These are phyloP conservation scores for Galaxias olidus DNA, from an alignment of 2,797 vertebrate species.

Conservation along the genomic window DNA sequence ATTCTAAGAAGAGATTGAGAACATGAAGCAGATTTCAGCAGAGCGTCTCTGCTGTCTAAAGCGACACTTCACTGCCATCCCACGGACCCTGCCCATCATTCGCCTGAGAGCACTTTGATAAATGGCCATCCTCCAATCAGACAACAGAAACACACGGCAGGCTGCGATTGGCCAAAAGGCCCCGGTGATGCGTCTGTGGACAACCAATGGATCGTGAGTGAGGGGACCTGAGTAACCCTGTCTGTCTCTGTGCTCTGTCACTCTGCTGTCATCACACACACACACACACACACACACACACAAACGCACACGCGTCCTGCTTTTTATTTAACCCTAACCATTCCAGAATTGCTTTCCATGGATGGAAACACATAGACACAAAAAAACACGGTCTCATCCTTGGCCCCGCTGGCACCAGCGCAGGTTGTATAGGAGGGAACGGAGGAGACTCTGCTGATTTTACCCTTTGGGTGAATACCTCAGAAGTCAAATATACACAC, in stretches of 20 bases:
- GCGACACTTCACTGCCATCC: slow-evolving; percentile 52
- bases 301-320: slow-evolving; percentile 9
- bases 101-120: slow-evolving; percentile 74
- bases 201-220: slow-evolving; percentile 69
- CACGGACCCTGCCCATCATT: slow-evolving; percentile 69
- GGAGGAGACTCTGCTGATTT: slow-evolving; percentile 53
- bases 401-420: slow-evolving; percentile 49
- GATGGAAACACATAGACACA: slow-evolving; percentile 24
- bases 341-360: slow-evolving; percentile 22
- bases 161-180: slow-evolving; percentile 72
- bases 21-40: slow-evolving; percentile 33
- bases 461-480: slow-evolving; percentile 9
- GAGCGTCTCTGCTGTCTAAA: slow-evolving; percentile 34
- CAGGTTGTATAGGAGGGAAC: slow-evolving; percentile 64
- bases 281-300: slow-evolving; percentile 10
- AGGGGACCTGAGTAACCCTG: slow-evolving; percentile 70
- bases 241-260: slow-evolving; percentile 61
- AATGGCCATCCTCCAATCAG: slow-evolving; percentile 76
- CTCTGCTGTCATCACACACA: slow-evolving; percentile 50
- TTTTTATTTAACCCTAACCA: slow-evolving; percentile 37
- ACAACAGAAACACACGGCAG: slow-evolving; percentile 75
- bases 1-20: slow-evolving; percentile 25
- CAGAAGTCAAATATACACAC: slow-evolving; percentile 4
- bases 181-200: slow-evolving; percentile 69
- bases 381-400: slow-evolving; percentile 14